Percentiles rank a stretch among this genome's conserved stretches.
phyloP scores from a whole-genome alignment of 2,797 vertebrate genomes.

The Hephaestus fuliginosus region DNA sequence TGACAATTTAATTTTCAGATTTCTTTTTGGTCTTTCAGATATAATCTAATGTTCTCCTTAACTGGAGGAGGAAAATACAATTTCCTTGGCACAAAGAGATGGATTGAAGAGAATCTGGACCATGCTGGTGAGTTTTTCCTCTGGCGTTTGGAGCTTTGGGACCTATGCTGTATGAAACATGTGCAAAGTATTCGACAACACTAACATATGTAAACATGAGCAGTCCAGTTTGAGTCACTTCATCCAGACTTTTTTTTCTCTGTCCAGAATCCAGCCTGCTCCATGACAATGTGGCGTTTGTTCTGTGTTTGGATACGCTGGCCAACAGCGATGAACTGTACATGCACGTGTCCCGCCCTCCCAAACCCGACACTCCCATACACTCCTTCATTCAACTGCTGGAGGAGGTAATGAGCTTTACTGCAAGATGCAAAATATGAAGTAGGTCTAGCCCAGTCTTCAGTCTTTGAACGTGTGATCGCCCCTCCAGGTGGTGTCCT shows the following conservation, averaged over 20 bases:
- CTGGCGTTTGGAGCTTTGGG: neutral
- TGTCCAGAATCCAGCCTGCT: constrained; percentile 87
- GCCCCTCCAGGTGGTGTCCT: constrained; percentile 80
- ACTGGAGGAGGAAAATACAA: constrained; percentile 89
- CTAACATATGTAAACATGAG: neutral
- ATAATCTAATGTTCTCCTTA: constrained; percentile 87
- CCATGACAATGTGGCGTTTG: constrained; percentile 88
- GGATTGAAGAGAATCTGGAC: constrained; percentile 89
- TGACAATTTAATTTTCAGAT: neutral
- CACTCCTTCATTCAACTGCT: constrained; percentile 82
- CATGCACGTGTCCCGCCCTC: constrained; percentile 87
- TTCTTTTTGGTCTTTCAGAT: constrained; percentile 71
- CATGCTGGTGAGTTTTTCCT: constrained; percentile 81
- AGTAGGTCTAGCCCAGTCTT: neutral
- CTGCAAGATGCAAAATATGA: neutral
- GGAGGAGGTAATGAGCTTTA: constrained; percentile 78
- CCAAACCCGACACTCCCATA: constrained; percentile 78
- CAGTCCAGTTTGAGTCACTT: constrained; percentile 4
- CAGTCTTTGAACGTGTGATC: neutral
- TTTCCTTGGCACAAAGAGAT: constrained; percentile 88
- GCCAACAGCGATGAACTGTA: constrained; percentile 84
- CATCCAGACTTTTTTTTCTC: neutral
- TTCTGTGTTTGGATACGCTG: constrained; percentile 87
- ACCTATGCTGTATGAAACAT: neutral
- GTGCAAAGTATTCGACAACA: neutral